phyloP scores from a whole-genome alignment of 2,888 invertebrate species.

The Cecidostiba fungosa region DNA sequence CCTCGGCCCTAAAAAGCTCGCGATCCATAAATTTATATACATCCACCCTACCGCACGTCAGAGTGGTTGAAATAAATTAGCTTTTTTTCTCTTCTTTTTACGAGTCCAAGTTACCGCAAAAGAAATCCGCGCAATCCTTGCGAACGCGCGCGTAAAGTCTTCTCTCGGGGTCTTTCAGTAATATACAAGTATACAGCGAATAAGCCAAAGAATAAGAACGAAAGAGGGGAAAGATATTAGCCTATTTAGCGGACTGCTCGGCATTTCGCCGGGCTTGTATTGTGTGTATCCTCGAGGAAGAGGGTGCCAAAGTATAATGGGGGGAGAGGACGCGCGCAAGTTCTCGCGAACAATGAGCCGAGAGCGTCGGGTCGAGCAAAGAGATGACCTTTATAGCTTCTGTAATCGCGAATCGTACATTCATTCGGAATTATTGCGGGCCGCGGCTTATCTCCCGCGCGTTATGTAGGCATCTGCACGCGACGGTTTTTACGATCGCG shows the following conservation, averaged over 20 bases:
- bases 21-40: conserved; percentile 61
- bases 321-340: conserved; percentile 68
- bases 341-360: conserved; percentile 72
- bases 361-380: conserved; percentile 54
- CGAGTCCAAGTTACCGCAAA: conserved; percentile 54
- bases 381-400: conserved; percentile 73
- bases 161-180: background rate
- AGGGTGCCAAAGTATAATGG: conserved; percentile 54
- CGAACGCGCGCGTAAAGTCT: conserved; percentile 55
- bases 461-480: conserved; percentile 32
- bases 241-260: conserved; percentile 72
- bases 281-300: conserved; percentile 31
- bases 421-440: conserved; percentile 51
- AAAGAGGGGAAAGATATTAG: conserved; percentile 71
- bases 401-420: conserved; percentile 57
- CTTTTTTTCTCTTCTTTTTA: conserved; percentile 54
- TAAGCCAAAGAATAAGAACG: conserved; percentile 24
- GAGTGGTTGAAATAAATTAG: conserved; percentile 62
- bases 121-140: conserved; percentile 45
- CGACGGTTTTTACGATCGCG: conserved; percentile 36
- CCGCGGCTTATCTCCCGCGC: conserved; percentile 59
- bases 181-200: background rate
- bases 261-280: conserved; percentile 70
- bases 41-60: background rate
- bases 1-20: conserved; percentile 39